A percentile compares a stretch with the other conserved stretches of the same genome.
These are phyloP conservation scores for Pangasius djambal DNA, from an alignment of 2,797 vertebrate species.

Conservation along the genomic window DNA sequence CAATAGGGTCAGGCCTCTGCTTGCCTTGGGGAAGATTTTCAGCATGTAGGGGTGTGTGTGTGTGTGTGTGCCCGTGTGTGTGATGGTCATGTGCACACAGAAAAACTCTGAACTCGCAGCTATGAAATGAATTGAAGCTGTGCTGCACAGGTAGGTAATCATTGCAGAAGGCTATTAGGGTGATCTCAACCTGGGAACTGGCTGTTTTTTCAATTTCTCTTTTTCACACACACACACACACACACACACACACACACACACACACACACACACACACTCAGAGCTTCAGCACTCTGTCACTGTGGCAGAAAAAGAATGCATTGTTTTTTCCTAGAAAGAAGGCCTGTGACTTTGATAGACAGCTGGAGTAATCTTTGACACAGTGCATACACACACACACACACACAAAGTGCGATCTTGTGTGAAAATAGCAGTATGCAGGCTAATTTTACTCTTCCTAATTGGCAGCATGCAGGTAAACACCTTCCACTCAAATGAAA, in stretches of 20 bases:
- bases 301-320: slow-evolving; percentile 35
- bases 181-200: slow-evolving; percentile 2
- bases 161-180: slow-evolving; percentile 16
- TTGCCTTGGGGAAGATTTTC: background rate
- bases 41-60: background rate
- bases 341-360: slow-evolving; percentile 47
- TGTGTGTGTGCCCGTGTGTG: background rate
- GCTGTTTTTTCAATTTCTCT: background rate
- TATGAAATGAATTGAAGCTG: slow-evolving; percentile 16
- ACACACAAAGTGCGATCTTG: slow-evolving; percentile 7
- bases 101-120: background rate
- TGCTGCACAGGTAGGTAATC: slow-evolving; percentile 16
- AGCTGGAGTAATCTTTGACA: slow-evolving; percentile 46
- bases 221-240: background rate
- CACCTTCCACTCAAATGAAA: slow-evolving; percentile 2
- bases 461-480: slow-evolving; percentile 55
- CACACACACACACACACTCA: background rate
- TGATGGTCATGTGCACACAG: background rate
- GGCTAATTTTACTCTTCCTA: slow-evolving; percentile 42
- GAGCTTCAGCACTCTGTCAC: slow-evolving; percentile 8
- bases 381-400: slow-evolving; percentile 17
- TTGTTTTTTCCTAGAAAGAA: slow-evolving; percentile 14
- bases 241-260: background rate
- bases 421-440: slow-evolving; percentile 45
- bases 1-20: background rate